Conservation (phyloP, 2,888 invertebrate species). For the Sinhomidia bicolor region DNA sequence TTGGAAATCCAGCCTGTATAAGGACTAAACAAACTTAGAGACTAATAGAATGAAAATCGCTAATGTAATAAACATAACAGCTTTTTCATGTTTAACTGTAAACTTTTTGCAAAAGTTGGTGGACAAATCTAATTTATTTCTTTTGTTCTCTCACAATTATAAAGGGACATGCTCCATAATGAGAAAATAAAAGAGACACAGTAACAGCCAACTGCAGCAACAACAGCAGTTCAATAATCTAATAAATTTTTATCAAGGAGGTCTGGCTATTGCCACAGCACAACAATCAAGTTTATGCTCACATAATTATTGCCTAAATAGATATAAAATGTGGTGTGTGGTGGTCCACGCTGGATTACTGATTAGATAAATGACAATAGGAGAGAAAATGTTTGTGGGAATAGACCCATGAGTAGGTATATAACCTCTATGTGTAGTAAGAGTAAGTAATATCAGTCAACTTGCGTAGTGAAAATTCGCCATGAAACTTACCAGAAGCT, state of each 20-base stretch:
- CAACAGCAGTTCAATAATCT: not conserved
- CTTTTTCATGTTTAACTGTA: constrained; percentile 43
- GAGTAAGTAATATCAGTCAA: not conserved
- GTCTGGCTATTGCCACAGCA: not conserved
- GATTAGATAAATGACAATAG: no score
- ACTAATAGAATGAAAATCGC: no score
- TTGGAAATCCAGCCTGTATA: not conserved
- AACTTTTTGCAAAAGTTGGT: not conserved
- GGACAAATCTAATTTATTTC: not conserved
- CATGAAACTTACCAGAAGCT: constrained; percentile 76
- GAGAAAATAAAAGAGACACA: not conserved
- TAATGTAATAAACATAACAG: constrained; percentile 55
- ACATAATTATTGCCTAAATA: no score
- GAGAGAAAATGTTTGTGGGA: no score
- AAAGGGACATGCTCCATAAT: not conserved
- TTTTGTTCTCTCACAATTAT: not conserved
- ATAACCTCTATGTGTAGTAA: not conserved
- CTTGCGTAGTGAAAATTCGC: constrained; percentile 35
- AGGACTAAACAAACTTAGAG: no score
- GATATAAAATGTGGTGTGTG: no score
- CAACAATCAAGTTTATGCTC: no score
- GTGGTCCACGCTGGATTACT: no score
- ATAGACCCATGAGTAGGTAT: not conserved
- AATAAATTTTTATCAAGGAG: not conserved
- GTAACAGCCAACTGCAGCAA: not conserved